Evolutionary conservation across 1,140 invertebrate genomes (phyloP).

Genomic region (Orchesella cincta): DNA sequence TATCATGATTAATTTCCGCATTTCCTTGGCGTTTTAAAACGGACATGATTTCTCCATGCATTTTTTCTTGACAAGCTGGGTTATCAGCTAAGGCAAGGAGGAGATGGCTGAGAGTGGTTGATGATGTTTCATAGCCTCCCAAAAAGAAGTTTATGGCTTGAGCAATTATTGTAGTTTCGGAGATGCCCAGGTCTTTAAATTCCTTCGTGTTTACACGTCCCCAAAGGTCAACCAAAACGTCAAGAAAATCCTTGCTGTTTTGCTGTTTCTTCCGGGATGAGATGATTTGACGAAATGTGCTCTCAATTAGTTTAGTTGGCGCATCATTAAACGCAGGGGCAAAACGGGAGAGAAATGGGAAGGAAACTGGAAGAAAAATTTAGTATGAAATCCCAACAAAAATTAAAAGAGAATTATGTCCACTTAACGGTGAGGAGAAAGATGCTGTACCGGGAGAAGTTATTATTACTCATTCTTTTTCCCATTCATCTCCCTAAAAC

Average conservation of each 20-base stretch:
- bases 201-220: constrained; percentile 12
- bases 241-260: constrained; percentile 32
- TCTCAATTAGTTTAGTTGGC: constrained; percentile 32
- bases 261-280: background rate
- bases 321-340: constrained; percentile 38
- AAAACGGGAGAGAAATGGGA: constrained; percentile 38
- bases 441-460: too few relatives aligned
- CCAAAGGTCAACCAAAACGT: constrained; percentile 35
- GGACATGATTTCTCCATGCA: constrained; percentile 61
- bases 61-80: constrained; percentile 61
- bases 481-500: too few relatives aligned
- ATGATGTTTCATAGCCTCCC: constrained; percentile 68
- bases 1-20: constrained; percentile 52
- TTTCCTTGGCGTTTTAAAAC: background rate
- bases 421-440: too few relatives aligned
- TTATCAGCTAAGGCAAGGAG: constrained; percentile 63
- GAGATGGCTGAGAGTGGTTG: constrained; percentile 61
- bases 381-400: too few relatives aligned
- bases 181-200: constrained; percentile 55
- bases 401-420: too few relatives aligned
- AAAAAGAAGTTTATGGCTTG: constrained; percentile 68
- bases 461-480: too few relatives aligned
- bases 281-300: constrained; percentile 37
- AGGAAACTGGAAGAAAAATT: constrained; percentile 40
- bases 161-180: constrained; percentile 66